Percentiles rank a stretch among this genome's conserved stretches.
These are phyloP conservation scores for Alca torda DNA, from an alignment of 2,797 vertebrate genomes.

Conservation along the genomic window DNA sequence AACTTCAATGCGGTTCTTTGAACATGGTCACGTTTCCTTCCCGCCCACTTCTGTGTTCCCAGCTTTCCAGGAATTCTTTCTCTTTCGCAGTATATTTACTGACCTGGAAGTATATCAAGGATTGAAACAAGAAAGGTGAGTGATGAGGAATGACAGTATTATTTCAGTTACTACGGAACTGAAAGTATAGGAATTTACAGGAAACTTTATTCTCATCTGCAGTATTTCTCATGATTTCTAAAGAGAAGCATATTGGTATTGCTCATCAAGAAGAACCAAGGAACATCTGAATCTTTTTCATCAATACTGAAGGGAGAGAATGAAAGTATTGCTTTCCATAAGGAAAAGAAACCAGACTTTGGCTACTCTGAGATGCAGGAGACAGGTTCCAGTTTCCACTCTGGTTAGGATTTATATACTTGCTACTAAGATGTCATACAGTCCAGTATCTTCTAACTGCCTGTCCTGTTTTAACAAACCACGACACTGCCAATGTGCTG, in stretches of 20 bases:
- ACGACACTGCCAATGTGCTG: background rate
- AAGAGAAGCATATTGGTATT: background rate
- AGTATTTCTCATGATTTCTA: background rate
- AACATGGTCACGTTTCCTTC: background rate
- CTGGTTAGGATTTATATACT: background rate
- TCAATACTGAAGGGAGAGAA: background rate
- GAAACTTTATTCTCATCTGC: background rate
- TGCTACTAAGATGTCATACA: background rate
- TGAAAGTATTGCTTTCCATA: background rate
- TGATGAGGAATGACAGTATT: background rate
- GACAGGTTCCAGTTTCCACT: background rate
- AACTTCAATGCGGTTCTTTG: background rate
- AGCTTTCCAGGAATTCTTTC: background rate
- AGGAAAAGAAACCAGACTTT: background rate
- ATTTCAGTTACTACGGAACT: background rate
- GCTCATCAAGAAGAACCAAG: background rate
- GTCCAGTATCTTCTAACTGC: background rate
- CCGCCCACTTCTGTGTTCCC: background rate
- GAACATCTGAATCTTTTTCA: background rate
- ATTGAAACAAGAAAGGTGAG: background rate
- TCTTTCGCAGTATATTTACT: background rate
- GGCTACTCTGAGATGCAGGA: background rate
- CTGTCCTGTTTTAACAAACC: too few relatives aligned
- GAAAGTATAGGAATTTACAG: background rate
- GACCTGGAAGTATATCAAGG: background rate